Percentiles rank a stretch among this genome's conserved stretches.
Conservation (phyloP, 2,797 vertebrate species). For the Sardinella longiceps region DNA sequence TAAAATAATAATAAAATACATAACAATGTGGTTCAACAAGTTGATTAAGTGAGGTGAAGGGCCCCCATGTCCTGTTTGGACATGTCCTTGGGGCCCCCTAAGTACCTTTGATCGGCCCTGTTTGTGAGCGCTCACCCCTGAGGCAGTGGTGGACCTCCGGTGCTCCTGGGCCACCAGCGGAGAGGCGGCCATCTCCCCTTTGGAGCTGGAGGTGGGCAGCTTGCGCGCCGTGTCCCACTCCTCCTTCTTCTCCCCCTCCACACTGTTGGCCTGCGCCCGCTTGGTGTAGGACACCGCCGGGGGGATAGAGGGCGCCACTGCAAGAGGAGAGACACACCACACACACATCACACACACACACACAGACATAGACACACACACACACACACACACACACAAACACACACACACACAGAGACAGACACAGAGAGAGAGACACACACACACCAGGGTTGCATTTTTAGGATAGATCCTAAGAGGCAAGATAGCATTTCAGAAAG, state of each 20-base stretch:
- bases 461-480: no score
- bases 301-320: conserved; percentile 84
- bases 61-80: no score
- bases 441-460: no score
- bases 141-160: conserved; percentile 61
- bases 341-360: not conserved
- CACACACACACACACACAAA: no score
- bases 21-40: no score
- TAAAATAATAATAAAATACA: no score
- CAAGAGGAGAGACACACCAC: not conserved
- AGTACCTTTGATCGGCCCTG: no score
- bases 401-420: no score
- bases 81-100: no score
- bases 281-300: conserved; percentile 84
- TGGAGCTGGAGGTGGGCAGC: conserved; percentile 77
- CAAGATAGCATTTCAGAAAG: not conserved
- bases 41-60: no score
- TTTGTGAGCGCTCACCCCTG: conserved; percentile 69
- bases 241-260: conserved; percentile 84
- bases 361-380: no score
- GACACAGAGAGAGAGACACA: no score
- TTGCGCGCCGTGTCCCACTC: conserved; percentile 83
- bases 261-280: conserved; percentile 82
- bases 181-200: conserved; percentile 81
- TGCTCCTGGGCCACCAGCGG: conserved; percentile 68